Conservation (phyloP, 2,888 invertebrate species). For the Cremastinae sp. region DNA sequence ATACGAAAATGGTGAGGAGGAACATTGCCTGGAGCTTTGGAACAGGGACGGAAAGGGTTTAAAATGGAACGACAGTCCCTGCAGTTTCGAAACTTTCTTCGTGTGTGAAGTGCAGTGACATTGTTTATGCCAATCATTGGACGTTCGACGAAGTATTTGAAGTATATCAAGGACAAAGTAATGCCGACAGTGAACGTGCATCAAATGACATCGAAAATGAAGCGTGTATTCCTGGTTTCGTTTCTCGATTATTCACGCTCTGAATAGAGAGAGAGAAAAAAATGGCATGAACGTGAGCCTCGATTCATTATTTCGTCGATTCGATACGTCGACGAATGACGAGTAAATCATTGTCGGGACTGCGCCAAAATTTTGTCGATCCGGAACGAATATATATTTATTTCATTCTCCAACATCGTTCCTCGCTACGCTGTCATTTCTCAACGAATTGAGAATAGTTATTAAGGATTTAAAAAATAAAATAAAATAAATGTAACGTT, state of each 20-base stretch:
- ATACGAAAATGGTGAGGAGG: slow-evolving; percentile 95
- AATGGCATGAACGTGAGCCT: slow-evolving; percentile 6
- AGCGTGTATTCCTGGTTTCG: neutral
- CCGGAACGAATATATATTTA: slow-evolving; percentile 19
- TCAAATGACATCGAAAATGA: slow-evolving; percentile 13
- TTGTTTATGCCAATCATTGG: slow-evolving; percentile 1
- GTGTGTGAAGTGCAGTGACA: slow-evolving; percentile 90
- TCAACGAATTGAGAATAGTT: neutral
- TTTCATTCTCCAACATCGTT: slow-evolving; percentile 19
- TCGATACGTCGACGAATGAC: slow-evolving; percentile 8
- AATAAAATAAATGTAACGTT: neutral
- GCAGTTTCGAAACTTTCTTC: slow-evolving; percentile 95
- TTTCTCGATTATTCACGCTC: slow-evolving; percentile 1
- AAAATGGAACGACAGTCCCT: slow-evolving; percentile 96
- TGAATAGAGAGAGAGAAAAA: neutral
- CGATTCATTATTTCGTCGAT: slow-evolving; percentile 24
- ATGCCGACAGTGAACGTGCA: neutral
- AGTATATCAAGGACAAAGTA: slow-evolving; percentile 24
- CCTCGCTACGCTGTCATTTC: slow-evolving; percentile 24
- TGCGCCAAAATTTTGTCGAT: slow-evolving; percentile 8
- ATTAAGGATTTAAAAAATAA: neutral
- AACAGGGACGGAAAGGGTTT: slow-evolving; percentile 95
- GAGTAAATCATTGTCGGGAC: slow-evolving; percentile 40
- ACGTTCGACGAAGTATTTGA: slow-evolving; percentile 38
- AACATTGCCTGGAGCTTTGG: slow-evolving; percentile 95